A percentile compares a stretch with the other conserved stretches of the same genome.
Conservation (phyloP, 2,888 invertebrate species). For the Polyommatus iphigenia region DNA sequence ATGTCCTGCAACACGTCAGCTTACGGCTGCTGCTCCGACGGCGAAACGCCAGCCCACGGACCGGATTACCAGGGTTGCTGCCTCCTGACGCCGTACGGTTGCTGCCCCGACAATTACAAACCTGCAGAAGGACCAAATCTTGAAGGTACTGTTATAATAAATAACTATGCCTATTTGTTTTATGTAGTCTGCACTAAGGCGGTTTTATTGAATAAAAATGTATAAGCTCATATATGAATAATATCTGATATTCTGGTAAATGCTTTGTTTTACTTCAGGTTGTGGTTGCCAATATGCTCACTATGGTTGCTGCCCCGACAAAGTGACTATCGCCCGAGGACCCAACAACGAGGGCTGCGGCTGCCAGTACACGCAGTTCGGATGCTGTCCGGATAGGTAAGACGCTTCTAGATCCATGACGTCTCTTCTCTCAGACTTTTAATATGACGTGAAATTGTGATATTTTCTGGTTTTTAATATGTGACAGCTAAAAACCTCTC, state of each 20-base stretch:
- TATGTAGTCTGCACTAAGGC: background rate
- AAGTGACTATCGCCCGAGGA: conserved; percentile 88
- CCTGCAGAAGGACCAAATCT: conserved; percentile 89
- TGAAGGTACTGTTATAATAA: conserved; percentile 71
- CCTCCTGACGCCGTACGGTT: conserved; percentile 86
- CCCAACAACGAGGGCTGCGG: conserved; percentile 89
- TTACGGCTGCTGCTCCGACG: conserved; percentile 94
- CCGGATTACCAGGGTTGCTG: conserved; percentile 91
- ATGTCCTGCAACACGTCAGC: conserved; percentile 83
- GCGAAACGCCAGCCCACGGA: conserved; percentile 91
- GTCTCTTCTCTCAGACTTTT: background rate
- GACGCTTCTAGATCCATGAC: background rate
- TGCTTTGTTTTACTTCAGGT: conserved; percentile 60
- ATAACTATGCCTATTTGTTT: too few species aligned
- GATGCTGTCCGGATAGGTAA: conserved; percentile 91
- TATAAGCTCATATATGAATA: too few species aligned
- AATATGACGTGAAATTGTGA: too few species aligned
- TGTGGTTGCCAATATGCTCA: conserved; percentile 89
- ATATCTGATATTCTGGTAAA: background rate
- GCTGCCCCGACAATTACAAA: conserved; percentile 93
- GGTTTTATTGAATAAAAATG: background rate
- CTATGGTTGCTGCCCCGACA: conserved; percentile 94
- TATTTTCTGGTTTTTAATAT: background rate
- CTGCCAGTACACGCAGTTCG: conserved; percentile 85
- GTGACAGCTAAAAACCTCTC: background rate